Conservation (phyloP, 2,888 invertebrate species). For the Catocala nupta region DNA sequence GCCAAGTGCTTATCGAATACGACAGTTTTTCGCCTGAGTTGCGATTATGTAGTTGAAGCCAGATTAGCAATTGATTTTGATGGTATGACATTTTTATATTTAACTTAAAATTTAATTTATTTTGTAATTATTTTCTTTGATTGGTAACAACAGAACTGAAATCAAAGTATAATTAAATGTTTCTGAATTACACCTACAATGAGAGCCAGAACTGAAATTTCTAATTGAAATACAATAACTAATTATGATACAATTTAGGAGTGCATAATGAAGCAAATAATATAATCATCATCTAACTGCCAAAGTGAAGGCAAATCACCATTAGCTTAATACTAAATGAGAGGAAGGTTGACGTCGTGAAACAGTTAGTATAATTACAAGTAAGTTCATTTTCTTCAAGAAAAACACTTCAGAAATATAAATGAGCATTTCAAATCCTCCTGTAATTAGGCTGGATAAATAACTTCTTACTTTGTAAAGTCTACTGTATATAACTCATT, state of each 20-base stretch:
- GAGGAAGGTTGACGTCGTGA: constrained; percentile 8
- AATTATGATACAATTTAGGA: no score
- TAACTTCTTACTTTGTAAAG: not conserved
- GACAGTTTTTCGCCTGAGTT: constrained; percentile 22
- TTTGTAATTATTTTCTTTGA: no score
- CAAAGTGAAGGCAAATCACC: constrained; percentile 5
- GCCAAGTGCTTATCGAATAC: constrained; percentile 28
- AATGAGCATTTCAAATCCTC: constrained; percentile 21
- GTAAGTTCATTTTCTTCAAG: constrained; percentile 14
- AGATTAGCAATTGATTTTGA: constrained; percentile 28
- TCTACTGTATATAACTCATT: not conserved
- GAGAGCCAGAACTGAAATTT: no score
- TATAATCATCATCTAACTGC: not conserved
- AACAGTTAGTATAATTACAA: constrained; percentile 21
- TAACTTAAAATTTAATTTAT: not conserved
- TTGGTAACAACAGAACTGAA: no score
- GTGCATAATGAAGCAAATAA: no score
- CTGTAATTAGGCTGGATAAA: constrained; percentile 13
- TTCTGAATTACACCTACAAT: not conserved
- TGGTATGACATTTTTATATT: constrained; percentile 31
- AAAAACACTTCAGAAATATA: constrained; percentile 10
- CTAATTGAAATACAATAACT: no score
- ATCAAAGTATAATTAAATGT: no score
- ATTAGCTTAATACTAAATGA: constrained; percentile 9
- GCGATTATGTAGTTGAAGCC: constrained; percentile 39